phyloP scores from a whole-genome alignment of 2,797 vertebrate species.

The Falco naumanni region DNA sequence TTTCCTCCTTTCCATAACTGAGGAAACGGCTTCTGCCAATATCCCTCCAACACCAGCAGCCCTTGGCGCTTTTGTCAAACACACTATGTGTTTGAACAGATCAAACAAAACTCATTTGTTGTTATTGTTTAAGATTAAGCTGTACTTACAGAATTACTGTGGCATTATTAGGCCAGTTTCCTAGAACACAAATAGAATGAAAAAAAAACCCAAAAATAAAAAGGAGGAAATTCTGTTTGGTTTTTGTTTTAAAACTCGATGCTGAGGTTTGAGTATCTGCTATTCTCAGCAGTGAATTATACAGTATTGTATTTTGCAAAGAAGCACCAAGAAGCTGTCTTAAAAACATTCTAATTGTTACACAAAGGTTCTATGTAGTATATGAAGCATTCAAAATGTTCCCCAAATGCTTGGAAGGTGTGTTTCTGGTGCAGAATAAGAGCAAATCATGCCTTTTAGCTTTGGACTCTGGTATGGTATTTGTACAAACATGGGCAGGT shows the following conservation, averaged over 20 bases:
- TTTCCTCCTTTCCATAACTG: slow-evolving; percentile 41
- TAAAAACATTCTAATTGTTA: not conserved
- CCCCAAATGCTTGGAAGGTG: not conserved
- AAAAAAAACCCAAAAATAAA: not conserved
- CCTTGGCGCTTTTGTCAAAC: slow-evolving; percentile 48
- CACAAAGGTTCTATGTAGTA: not conserved
- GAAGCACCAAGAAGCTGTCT: not conserved
- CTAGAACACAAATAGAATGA: slow-evolving; percentile 49
- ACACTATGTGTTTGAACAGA: slow-evolving; percentile 46
- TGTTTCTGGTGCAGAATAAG: not conserved
- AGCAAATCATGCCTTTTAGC: not conserved
- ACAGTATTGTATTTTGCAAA: not conserved
- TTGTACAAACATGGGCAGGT: not conserved
- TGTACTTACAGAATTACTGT: slow-evolving; percentile 68
- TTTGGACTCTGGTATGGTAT: not conserved
- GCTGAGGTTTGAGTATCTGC: slow-evolving; percentile 11
- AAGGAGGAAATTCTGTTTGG: slow-evolving; percentile 4
- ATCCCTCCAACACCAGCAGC: slow-evolving; percentile 57
- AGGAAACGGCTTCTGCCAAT: slow-evolving; percentile 69
- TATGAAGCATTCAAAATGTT: not conserved
- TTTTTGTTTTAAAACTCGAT: slow-evolving; percentile 11
- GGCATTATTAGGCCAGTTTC: slow-evolving; percentile 39
- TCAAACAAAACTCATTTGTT: slow-evolving; percentile 76
- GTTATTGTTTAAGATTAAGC: slow-evolving; percentile 76
- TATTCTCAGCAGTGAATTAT: not conserved